Base-by-base conservation (phyloP, 1,140 invertebrate species). In the Trichonephila inaurata region DNA sequence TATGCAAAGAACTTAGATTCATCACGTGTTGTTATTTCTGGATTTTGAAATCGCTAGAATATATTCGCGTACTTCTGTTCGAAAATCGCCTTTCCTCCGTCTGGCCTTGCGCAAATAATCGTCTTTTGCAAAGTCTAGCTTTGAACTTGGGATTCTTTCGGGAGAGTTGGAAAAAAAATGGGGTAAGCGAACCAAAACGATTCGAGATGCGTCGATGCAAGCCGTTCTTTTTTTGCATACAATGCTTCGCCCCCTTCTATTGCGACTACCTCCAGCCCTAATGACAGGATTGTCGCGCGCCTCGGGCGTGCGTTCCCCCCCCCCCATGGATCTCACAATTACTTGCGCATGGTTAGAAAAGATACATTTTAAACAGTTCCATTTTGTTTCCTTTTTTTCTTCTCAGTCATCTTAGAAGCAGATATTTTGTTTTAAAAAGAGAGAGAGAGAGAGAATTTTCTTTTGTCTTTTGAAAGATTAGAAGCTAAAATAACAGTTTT, bases 171-270 rank as follows among this genome's bases (percentile, higher is more conserved):
- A 33, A 3, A 77, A 6, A 33, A 77, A 77, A 33, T 10, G 33
- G 72, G 72, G 72, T 77, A 40, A 28, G 33, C 72, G 72, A 77
- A 77, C 72, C 72, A 77, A 77, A 33, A 40, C 72, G 72, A 77
- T 77, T 28, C 28, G 24, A 77, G 72, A 40, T 16, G 72, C 72
- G 72, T 40, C 33, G 72, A 77, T 77, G 72, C 72, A 77, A 33
- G 72, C 28, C 72, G 33, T 40, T 77, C 72, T 77, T 77, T 77
- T 40, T 77, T 77, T 77, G 28, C 72, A 77, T 77, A 40, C 69
- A 18, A 40, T 19, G 28, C 69, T 18, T 18, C 69, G 3, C 24
- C 69, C 69, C 62, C 28, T 24, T 24, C 33, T 40, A 21, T 24
- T 21, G n/a, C 24, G 18, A 16, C 72, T 19, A 14, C 72, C 8